Evolutionary conservation across 2,797 vertebrate genomes (phyloP).

Genomic region (Argentina silus): DNA sequence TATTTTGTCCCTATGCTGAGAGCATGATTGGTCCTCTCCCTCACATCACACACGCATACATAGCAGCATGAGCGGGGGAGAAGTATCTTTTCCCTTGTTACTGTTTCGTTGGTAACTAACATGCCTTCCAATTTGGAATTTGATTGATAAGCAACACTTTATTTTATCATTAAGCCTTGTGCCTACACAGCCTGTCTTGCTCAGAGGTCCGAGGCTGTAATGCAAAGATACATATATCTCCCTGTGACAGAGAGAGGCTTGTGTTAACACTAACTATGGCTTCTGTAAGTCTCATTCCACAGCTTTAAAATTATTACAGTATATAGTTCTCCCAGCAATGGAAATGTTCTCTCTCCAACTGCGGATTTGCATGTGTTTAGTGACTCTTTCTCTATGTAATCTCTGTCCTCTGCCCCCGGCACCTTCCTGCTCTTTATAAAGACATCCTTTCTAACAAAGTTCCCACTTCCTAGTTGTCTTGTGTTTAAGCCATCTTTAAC

Average conservation of each 20-base stretch:
- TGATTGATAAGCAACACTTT: too few relatives aligned
- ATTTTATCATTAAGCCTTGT: too few relatives aligned
- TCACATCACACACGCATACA: too few relatives aligned
- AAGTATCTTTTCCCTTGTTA: too few relatives aligned
- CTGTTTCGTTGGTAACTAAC: too few relatives aligned
- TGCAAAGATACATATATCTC: background rate
- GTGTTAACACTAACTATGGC: background rate
- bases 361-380: conserved; percentile 46
- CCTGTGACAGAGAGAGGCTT: background rate
- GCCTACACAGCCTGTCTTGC: too few relatives aligned
- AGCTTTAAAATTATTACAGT: conserved; percentile 24
- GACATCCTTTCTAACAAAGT: conserved; percentile 17
- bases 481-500: background rate
- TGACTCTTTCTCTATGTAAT: conserved; percentile 41
- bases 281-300: background rate
- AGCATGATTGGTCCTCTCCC: too few relatives aligned
- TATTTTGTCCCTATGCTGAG: too few relatives aligned
- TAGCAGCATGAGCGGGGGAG: too few relatives aligned
- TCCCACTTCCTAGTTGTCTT: too few relatives aligned
- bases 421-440: conserved; percentile 19
- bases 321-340: conserved; percentile 20
- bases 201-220: background rate
- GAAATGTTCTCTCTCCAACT: conserved; percentile 16
- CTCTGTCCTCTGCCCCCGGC: conserved; percentile 45
- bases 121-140: too few relatives aligned